Base-by-base conservation (phyloP, 37 sponge, comb jelly and placozoan species). In the Oopsacas minuta region DNA sequence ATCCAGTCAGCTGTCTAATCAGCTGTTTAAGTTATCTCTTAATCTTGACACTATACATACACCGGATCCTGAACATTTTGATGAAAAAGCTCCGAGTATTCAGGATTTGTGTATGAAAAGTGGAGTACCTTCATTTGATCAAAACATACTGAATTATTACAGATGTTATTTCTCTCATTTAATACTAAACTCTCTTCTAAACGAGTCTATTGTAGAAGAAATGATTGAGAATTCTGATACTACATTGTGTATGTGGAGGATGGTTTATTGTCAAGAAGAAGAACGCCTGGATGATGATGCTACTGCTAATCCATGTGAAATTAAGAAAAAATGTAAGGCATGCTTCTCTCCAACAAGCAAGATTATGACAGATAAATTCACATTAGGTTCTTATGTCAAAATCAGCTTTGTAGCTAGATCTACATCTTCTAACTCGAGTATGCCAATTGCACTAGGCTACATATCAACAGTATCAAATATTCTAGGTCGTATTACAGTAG, bases 381-480 rank as follows among this genome's bases (percentile, higher is more conserved):
- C 53, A 32, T 25, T 46, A n/a, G 88, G 88, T 0, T 52, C 84
- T 52, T 91, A 81, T 83, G 88, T 91, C 25, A 36, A 23, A 12
- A 88, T 91, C 12, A 39, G 53, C 36, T 37, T 83, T 15, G 83
- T 91, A 88, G 86, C 35, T 20, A 61, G 32, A 23, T 0, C 25
- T 22, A 23, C 25, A 22, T n/a, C 83, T 30, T 36, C 37, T 0
- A 36, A 35, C 8, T 22, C 49, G 34, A 52, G 49, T 0, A 1
- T 8, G 36, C 83, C 87, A 0, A 69, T 88, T 23, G 89, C 86
- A 30, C 34, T 91, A 37, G 92, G 92, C 20, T 36, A 36, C 17
- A 51, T 91, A 7, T 36, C 52, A 3, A 42, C 83, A 1, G 51
- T 89, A 3, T 83, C 86, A 22, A 87, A 39, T n/a, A 38, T 81